Evolutionary conservation across 2,113 vertebrate species (phyloP).

Genomic region (Hippoglossus stenolepis): DNA sequence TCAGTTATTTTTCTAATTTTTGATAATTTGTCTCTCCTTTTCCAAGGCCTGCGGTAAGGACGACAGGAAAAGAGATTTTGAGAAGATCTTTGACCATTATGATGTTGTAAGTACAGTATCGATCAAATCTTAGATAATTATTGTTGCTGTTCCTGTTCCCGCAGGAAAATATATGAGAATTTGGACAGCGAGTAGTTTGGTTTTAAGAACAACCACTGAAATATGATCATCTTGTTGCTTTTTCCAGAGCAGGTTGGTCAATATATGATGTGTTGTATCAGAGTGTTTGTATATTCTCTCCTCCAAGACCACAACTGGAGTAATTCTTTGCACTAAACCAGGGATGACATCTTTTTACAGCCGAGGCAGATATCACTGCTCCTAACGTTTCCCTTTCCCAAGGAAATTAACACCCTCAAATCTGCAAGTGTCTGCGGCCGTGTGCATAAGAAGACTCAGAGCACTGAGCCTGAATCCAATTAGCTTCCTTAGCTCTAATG

Average conservation of each 20-base stretch:
- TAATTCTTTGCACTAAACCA: neutral
- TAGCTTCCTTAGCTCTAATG: slow-evolving; percentile 31
- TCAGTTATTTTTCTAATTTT: neutral
- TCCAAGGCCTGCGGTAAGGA: slow-evolving; percentile 86
- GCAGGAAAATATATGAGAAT: neutral
- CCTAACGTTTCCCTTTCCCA: neutral
- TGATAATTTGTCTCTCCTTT: neutral
- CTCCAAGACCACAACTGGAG: neutral
- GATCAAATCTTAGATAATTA: neutral
- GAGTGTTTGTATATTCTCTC: neutral
- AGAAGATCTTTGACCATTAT: slow-evolving; percentile 95
- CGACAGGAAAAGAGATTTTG: slow-evolving; percentile 93
- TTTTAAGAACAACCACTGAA: neutral
- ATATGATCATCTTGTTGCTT: neutral
- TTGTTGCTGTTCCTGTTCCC: neutral
- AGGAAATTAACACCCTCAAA: neutral
- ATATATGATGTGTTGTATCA: neutral
- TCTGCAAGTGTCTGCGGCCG: neutral
- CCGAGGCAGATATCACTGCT: neutral
- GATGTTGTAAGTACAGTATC: slow-evolving; percentile 90
- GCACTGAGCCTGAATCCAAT: neutral
- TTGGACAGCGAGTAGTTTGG: neutral
- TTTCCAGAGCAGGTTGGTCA: neutral
- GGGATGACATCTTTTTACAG: neutral
- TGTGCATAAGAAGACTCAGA: neutral